Percentiles rank a stretch among this genome's conserved stretches.
These are phyloP conservation scores for Dicyrtomina minuta DNA, from an alignment of 2,888 invertebrate species.

Conservation along the genomic window DNA sequence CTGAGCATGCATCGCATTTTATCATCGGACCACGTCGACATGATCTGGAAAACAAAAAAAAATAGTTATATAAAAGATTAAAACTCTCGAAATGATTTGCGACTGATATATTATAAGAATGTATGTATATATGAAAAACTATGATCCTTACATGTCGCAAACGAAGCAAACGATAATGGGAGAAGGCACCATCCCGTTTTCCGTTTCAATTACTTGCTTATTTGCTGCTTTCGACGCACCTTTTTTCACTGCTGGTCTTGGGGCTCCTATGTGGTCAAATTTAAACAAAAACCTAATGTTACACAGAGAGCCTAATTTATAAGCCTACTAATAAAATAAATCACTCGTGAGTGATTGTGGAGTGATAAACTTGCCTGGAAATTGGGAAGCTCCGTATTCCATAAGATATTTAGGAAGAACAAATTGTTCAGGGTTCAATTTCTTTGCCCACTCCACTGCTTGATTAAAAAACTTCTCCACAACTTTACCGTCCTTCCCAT, in stretches of 20 bases:
- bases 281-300: background rate
- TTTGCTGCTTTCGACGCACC: slow-evolving; percentile 24
- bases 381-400: slow-evolving; percentile 60
- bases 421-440: slow-evolving; percentile 87
- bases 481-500: slow-evolving; percentile 18
- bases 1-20: slow-evolving; percentile 90
- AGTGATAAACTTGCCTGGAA: slow-evolving; percentile 66
- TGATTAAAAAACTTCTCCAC: slow-evolving; percentile 25
- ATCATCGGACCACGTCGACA: slow-evolving; percentile 81
- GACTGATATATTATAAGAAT: background rate
- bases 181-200: slow-evolving; percentile 72
- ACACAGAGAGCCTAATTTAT: background rate
- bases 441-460: slow-evolving; percentile 70
- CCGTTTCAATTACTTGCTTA: slow-evolving; percentile 58
- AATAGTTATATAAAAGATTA: background rate
- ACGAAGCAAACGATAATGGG: slow-evolving; percentile 82
- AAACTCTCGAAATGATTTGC: background rate
- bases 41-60: slow-evolving; percentile 61
- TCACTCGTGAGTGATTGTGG: background rate
- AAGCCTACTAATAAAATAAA: background rate
- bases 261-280: too few species aligned
- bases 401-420: slow-evolving; percentile 79
- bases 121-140: background rate
- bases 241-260: slow-evolving; percentile 27
- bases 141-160: slow-evolving; percentile 63